Evolutionary conservation across 2,888 invertebrate genomes (phyloP), one percentile per base, ranked within the genome.

Genomic region (Philereme transversata): DNA sequence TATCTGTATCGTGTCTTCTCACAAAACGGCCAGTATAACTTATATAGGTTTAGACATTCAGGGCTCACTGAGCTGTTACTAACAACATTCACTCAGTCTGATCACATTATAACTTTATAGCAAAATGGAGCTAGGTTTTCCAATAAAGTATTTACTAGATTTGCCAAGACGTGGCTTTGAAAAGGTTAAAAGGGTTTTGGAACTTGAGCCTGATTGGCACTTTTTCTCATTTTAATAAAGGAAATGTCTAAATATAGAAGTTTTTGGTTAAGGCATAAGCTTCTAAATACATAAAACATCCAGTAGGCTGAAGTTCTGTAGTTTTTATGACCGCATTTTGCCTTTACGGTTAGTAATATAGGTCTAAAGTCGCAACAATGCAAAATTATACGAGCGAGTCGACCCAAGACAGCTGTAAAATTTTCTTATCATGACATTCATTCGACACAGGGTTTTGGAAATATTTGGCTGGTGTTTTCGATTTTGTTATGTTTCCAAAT

Each of bases 31-130:
- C 10, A 6, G 4, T 36, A 57, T 35, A 47, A 43, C 53, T 50
- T 57, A 46, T 47, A 58, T 51, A 47, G 57, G 51, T 58, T 58
- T 47, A 43, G 35, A 40, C 11, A 52, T 38, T 41, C 51, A 38
- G 33, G 51, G 9, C 57, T n/a, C 57, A 58, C n/a, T 51, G 51
- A 62, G 54, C 54, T 54, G 51, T 10, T 57, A 9, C 50, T 51
- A 48, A 58, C 62, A 43, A 44, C 34, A 50, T 55, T 11, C 51
- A 54, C 54, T 54, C 49, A 36, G 11, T n/a, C n/a, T 47, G 43
- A 57, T 58, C 47, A 57, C 45, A 62, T 50, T 52, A 51, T 5
- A n/a, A 59, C 47, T 51, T 48, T n/a, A 58, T 43, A 34, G 48
- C 33, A 22, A 36, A 57, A 51, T 22, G 34, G 41, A 55, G 41